A percentile compares a stretch with the other conserved stretches of the same genome.
phyloP scores from a whole-genome alignment of 2,888 invertebrate species.

The Melieria crassipennis region DNA sequence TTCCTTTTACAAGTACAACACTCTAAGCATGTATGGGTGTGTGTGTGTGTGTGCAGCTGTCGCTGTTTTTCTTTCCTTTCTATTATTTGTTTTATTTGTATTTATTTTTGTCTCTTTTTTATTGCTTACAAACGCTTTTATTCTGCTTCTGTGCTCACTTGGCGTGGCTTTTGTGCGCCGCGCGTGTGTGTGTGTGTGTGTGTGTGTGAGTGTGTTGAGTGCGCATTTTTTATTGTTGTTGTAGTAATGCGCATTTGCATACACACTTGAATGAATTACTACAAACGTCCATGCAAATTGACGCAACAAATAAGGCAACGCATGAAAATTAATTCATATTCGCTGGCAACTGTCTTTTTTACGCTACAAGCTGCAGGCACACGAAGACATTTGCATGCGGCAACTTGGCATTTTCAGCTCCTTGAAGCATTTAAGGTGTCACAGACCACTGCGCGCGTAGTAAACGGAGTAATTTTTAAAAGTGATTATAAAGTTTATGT shows the following conservation, averaged over 20 bases:
- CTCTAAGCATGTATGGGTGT: not conserved
- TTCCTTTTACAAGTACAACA: not conserved
- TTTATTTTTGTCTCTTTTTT: not conserved
- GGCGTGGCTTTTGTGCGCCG: too few species aligned
- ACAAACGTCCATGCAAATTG: conserved; percentile 6
- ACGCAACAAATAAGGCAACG: not conserved
- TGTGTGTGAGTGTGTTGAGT: not conserved
- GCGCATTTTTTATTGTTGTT: conserved; percentile 15
- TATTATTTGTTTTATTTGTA: not conserved
- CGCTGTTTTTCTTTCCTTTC: not conserved
- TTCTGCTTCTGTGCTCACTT: too few species aligned
- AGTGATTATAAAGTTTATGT: too few species aligned
- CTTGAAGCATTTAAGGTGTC: too few species aligned
- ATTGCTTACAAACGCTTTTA: too few species aligned
- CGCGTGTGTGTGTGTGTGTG: too few species aligned
- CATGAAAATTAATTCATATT: not conserved
- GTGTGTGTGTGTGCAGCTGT: not conserved
- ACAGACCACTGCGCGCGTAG: too few species aligned
- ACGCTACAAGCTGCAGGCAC: too few species aligned
- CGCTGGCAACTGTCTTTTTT: too few species aligned
- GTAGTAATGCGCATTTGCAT: conserved; percentile 36
- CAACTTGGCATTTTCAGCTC: too few species aligned
- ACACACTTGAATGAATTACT: conserved; percentile 39
- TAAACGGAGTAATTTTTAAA: too few species aligned
- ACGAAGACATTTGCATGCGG: too few species aligned